Evolutionary conservation across 2,888 invertebrate species (phyloP).

Genomic region (Oasisia sp.): DNA sequence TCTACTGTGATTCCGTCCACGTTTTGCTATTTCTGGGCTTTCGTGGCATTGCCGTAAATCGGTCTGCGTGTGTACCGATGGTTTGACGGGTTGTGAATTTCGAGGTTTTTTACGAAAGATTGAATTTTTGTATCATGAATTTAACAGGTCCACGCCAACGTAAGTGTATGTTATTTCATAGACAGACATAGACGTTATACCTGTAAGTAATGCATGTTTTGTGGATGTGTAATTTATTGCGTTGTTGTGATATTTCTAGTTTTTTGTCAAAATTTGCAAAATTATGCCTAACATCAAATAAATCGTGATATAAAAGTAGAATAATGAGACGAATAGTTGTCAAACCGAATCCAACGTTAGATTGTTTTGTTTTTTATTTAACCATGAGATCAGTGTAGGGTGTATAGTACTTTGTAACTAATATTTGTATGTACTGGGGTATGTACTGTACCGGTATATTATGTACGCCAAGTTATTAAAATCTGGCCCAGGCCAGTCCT

Average conservation of each 20-base stretch:
- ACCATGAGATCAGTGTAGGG: too few species aligned
- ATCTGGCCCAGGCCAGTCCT: too few species aligned
- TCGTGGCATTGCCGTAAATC: conserved; percentile 3
- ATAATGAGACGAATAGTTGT: too few species aligned
- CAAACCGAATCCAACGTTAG: too few species aligned
- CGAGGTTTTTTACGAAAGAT: not conserved
- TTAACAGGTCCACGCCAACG: conserved; percentile 3
- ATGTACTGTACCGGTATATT: too few species aligned
- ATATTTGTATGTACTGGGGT: too few species aligned
- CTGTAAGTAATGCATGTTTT: not conserved
- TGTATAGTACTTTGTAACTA: too few species aligned
- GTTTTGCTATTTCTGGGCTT: not conserved
- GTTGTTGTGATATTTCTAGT: not conserved
- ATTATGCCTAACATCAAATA: too few species aligned
- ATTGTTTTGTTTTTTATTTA: too few species aligned
- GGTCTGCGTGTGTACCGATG: not conserved
- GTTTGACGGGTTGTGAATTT: not conserved
- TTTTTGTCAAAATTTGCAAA: too few species aligned
- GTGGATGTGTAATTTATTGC: not conserved
- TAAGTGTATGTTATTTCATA: not conserved
- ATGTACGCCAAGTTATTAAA: too few species aligned
- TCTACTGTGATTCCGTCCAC: not conserved
- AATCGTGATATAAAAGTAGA: too few species aligned
- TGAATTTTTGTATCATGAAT: conserved; percentile 10
- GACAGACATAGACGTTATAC: not conserved